Percentiles rank a stretch among this genome's conserved stretches.
These are phyloP conservation scores for Heloderma charlesbogerti DNA, from an alignment of 2,113 vertebrate species.

Conservation along the genomic window DNA sequence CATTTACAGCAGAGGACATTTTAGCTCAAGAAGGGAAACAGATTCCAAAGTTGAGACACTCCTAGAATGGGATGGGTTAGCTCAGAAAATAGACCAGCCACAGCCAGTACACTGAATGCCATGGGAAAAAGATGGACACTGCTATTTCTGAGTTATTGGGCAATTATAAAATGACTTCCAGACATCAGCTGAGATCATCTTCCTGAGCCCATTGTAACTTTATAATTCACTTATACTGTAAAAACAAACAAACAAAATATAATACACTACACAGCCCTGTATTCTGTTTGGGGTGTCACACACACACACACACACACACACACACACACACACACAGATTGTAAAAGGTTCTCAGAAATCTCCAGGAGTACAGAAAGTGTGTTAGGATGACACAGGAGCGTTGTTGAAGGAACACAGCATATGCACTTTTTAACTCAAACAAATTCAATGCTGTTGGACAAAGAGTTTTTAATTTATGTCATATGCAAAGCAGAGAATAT, in stretches of 20 bases:
- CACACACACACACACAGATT: conserved; percentile 9
- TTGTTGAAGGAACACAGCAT: conserved; percentile 52
- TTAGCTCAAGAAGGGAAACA: conserved; percentile 40
- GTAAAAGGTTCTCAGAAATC: conserved; percentile 60
- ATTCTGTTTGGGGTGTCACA: conserved; percentile 25
- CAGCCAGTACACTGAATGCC: conserved; percentile 44
- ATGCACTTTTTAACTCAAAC: conserved; percentile 49
- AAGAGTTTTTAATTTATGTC: conserved; percentile 54
- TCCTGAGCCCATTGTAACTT: conserved; percentile 44
- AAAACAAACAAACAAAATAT: conserved; percentile 56
- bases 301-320: conserved; percentile 18
- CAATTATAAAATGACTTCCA: conserved; percentile 65
- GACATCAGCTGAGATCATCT: conserved; percentile 58
- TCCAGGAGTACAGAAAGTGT: conserved; percentile 43
- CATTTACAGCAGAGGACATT: conserved; percentile 45
- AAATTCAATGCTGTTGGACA: conserved; percentile 26
- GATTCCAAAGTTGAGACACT: conserved; percentile 32
- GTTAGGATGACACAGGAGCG: conserved; percentile 53
- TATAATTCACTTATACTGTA: conserved; percentile 42
- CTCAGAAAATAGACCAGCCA: conserved; percentile 46
- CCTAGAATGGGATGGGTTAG: conserved; percentile 15
- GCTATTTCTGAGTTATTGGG: conserved; percentile 52
- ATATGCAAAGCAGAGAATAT: conserved; percentile 32
- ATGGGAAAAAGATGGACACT: conserved; percentile 44
- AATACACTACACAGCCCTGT: conserved; percentile 52